Percentiles rank a stretch among this genome's conserved stretches.
Conservation (phyloP, 2,113 vertebrate species). For the Osmerus eperlanus region DNA sequence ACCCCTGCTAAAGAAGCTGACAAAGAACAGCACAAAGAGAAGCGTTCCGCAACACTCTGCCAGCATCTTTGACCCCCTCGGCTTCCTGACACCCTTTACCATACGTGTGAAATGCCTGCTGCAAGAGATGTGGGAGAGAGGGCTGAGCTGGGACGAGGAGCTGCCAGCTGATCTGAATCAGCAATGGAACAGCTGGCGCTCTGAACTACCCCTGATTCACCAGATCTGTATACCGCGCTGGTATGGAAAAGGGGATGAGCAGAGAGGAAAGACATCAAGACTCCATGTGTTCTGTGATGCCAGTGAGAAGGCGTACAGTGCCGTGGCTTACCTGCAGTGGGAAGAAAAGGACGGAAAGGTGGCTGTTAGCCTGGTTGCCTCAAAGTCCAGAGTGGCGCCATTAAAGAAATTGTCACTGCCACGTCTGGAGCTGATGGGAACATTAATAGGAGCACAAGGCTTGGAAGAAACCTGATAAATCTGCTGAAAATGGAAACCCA, state of each 20-base stretch:
- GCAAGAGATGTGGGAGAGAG: slow-evolving; percentile 17
- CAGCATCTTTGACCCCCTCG: slow-evolving; percentile 14
- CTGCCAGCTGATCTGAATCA: slow-evolving; percentile 19
- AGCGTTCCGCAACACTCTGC: slow-evolving; percentile 19
- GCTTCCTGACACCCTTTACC: slow-evolving; percentile 28
- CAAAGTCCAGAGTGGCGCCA: background rate
- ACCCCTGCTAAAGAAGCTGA: background rate
- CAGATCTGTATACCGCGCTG: slow-evolving; percentile 1
- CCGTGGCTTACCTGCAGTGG: slow-evolving; percentile 25
- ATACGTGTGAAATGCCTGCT: slow-evolving; percentile 19
- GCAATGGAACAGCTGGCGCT: slow-evolving; percentile 10
- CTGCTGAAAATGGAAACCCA: too few relatives aligned
- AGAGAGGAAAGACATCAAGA: background rate
- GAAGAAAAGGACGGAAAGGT: background rate
- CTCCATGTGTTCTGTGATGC: slow-evolving; percentile 1
- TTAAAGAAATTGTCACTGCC: background rate
- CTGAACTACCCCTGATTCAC: slow-evolving; percentile 13
- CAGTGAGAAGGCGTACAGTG: slow-evolving; percentile 1
- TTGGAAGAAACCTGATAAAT: too few relatives aligned
- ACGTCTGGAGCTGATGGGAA: slow-evolving; percentile 32
- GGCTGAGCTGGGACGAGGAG: slow-evolving; percentile 12
- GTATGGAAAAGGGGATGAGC: slow-evolving; percentile 1
- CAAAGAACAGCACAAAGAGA: slow-evolving; percentile 28
- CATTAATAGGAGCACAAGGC: slow-evolving; percentile 19
- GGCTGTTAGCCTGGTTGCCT: background rate